Evolutionary conservation across 1,140 invertebrate species (phyloP), one percentile per base, ranked within the genome.

Genomic region (Cyclargus thomasi): DNA sequence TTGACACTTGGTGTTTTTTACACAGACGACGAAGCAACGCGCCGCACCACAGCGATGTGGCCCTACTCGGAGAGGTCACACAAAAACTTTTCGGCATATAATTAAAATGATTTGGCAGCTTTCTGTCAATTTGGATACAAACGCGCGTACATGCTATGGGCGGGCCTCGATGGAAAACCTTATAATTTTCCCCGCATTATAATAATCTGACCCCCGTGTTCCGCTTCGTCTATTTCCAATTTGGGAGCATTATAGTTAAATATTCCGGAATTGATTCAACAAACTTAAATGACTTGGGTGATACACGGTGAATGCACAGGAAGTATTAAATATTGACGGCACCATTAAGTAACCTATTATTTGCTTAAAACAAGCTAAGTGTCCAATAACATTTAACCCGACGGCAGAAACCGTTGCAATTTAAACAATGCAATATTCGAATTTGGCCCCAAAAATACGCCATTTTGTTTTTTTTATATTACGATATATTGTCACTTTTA

Each of bases 51-150:
- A 8, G 29, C 5, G 8, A 29, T 7, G 29, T 29, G 29, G 4
- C 29, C 29, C 29, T 0, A 47, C 11, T 16, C 39, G 2, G 2
- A 47, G 10, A 47, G 39, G 39, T 47, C 14, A 47, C 39, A 47
- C 39, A 47, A 59, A 35, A 39, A 70, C 29, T 71, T 29, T 29
- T 29, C 29, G 29, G 29, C 29, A 55, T 76, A 70, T 70, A 74
- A 79, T 79, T 79, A 80, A 72, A 69, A 72, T 78, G 74, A 75
- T 76, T 73, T 70, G 64, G 39, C 63, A 69, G 73, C 73, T 73
- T 69, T 73, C 74, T 76, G 79, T 80, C 77, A 75, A 73, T 79
- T 75, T 70, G 70, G 77, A 78, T 75, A 73, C 53, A 23, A 63
- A 63, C 64, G 22, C 62, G 36, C 65, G 77, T 65, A 75, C 77